Conservation (phyloP, 2,113 vertebrate species). For the Hyla sarda region DNA sequence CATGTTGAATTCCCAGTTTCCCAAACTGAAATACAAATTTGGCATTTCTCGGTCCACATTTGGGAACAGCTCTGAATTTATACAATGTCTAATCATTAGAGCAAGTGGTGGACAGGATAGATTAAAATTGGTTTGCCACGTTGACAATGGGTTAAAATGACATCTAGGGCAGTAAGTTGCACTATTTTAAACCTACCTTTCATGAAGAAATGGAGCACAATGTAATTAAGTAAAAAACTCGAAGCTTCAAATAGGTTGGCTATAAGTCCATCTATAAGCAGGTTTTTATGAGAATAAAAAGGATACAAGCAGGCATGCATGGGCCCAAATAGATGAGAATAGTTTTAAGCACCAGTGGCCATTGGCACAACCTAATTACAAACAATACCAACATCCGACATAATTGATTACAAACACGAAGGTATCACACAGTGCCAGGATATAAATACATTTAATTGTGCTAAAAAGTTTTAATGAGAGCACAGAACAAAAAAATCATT, state of each 20-base stretch:
- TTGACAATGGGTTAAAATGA: too few relatives aligned
- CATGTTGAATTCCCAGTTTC: too few relatives aligned
- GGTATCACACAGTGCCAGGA: slow-evolving; percentile 10
- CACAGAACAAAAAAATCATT: slow-evolving; percentile 32
- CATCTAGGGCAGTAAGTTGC: too few relatives aligned
- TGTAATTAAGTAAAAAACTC: too few relatives aligned
- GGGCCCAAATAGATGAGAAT: neutral
- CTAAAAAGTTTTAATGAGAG: slow-evolving; percentile 45
- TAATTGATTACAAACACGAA: slow-evolving; percentile 22
- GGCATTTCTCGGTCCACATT: too few relatives aligned
- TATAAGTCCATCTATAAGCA: neutral
- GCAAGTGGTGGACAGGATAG: too few relatives aligned
- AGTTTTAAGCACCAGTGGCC: neutral
- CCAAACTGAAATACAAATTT: too few relatives aligned
- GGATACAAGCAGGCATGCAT: neutral
- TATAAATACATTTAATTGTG: slow-evolving; percentile 43
- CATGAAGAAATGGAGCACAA: too few relatives aligned
- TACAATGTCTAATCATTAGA: too few relatives aligned
- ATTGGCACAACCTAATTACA: neutral
- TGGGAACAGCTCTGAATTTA: too few relatives aligned
- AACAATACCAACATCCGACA: neutral
- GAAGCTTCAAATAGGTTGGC: neutral
- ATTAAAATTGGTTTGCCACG: too few relatives aligned
- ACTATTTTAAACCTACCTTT: too few relatives aligned
- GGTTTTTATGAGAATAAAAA: neutral